Evolutionary conservation across 2,888 invertebrate species (phyloP).

Genomic region (Agrotis clavis): DNA sequence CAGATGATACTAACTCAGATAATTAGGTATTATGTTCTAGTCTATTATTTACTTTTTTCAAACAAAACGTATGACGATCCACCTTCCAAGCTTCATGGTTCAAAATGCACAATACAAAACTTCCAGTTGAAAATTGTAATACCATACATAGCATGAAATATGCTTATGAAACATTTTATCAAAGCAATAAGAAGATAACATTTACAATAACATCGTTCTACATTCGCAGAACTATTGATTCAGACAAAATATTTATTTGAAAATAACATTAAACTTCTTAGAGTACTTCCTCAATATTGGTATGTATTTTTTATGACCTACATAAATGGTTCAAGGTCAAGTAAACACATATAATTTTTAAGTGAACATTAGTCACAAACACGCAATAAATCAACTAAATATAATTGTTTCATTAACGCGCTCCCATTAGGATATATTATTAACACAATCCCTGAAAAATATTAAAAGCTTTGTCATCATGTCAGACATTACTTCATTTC

Average conservation of each 20-base stretch:
- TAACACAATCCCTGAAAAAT: constrained; percentile 34
- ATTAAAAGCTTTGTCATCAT: constrained; percentile 39
- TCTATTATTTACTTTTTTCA: background rate
- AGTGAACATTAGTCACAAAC: constrained; percentile 24
- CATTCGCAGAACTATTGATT: too few relatives aligned
- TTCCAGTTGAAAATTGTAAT: background rate
- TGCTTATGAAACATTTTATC: background rate
- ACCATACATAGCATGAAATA: background rate
- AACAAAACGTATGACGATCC: background rate
- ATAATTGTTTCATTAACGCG: constrained; percentile 47
- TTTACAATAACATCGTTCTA: background rate
- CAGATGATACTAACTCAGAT: too few relatives aligned
- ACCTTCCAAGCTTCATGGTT: background rate
- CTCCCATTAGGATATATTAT: constrained; percentile 34
- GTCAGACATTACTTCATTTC: constrained; percentile 29
- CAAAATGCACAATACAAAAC: background rate
- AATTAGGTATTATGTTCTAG: too few relatives aligned
- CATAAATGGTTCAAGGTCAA: background rate
- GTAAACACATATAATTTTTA: background rate
- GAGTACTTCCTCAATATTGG: too few relatives aligned
- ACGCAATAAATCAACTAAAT: constrained; percentile 32
- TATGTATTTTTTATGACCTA: background rate
- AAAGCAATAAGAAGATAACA: background rate
- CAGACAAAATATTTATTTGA: too few relatives aligned
- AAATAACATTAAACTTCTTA: background rate